Percentiles rank a stretch among this genome's conserved stretches.
These are phyloP conservation scores for Orgyia antiqua DNA, from an alignment of 2,888 invertebrate genomes.

Conservation along the genomic window DNA sequence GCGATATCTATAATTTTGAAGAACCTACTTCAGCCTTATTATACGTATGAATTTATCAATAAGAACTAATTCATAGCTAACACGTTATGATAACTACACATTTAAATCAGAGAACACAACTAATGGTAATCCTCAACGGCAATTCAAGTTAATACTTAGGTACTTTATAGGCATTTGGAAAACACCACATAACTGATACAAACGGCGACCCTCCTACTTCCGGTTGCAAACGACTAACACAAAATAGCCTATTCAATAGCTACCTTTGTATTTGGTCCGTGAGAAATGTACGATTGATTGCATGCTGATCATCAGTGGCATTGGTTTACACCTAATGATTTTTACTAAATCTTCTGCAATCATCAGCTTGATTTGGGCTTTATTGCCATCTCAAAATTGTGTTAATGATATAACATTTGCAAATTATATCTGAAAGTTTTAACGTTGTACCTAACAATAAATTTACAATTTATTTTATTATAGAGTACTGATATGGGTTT, in stretches of 20 bases:
- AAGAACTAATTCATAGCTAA: slow-evolving; percentile 20
- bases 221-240: slow-evolving; percentile 48
- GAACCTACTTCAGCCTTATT: slow-evolving; percentile 23
- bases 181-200: slow-evolving; percentile 55
- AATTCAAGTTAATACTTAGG: too few relatives aligned
- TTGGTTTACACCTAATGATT: slow-evolving; percentile 13
- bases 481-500: too few relatives aligned
- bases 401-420: too few relatives aligned
- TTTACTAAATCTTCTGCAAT: too few relatives aligned
- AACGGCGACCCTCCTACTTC: slow-evolving; percentile 62
- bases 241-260: slow-evolving; percentile 61
- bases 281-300: slow-evolving; percentile 55
- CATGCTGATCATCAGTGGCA: slow-evolving; percentile 18
- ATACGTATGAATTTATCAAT: slow-evolving; percentile 5
- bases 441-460: too few relatives aligned
- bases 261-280: slow-evolving; percentile 64
- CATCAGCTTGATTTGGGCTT: too few relatives aligned
- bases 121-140: too few relatives aligned
- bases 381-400: too few relatives aligned
- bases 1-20: slow-evolving; percentile 24
- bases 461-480: too few relatives aligned
- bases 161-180: slow-evolving; percentile 32
- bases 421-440: too few relatives aligned
- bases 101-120: too few relatives aligned
- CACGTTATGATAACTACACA: slow-evolving; percentile 20